Percentiles rank a stretch among this genome's conserved stretches.
Conservation (phyloP, 2,888 invertebrate genomes). For the Germaria angustata region DNA sequence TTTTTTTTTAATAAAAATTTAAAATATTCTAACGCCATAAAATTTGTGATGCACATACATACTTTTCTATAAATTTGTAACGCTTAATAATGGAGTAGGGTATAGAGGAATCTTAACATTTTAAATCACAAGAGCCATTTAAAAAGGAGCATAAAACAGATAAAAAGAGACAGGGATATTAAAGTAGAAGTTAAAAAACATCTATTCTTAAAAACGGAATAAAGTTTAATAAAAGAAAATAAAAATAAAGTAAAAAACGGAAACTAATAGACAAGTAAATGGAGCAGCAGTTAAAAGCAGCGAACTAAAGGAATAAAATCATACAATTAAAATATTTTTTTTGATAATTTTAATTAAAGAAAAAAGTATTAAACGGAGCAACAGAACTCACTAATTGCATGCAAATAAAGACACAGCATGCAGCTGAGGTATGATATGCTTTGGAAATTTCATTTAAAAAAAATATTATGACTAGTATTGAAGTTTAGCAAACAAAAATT, state of each 20-base stretch:
- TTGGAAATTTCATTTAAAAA: too few relatives aligned
- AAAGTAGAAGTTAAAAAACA: constrained; percentile 38
- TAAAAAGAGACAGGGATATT: constrained; percentile 5
- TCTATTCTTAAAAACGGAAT: constrained; percentile 20
- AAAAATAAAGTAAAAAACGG: neutral
- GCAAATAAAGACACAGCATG: too few relatives aligned
- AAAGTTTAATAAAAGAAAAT: constrained; percentile 11
- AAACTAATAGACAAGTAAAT: constrained; percentile 49
- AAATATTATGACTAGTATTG: too few relatives aligned
- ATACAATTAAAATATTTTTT: neutral
- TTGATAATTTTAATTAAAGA: too few relatives aligned
- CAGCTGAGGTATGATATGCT: too few relatives aligned
- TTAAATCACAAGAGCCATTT: constrained; percentile 23
- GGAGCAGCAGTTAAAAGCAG: constrained; percentile 36
- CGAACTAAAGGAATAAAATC: neutral
- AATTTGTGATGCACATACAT: too few relatives aligned
- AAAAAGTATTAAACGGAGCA: too few relatives aligned
- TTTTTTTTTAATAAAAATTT: too few relatives aligned
- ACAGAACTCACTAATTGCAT: too few relatives aligned
- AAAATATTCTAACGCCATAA: too few relatives aligned
- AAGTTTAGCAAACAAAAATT: too few relatives aligned
- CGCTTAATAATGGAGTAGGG: neutral
- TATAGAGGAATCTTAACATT: neutral
- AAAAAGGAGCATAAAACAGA: neutral
- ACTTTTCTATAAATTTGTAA: too few relatives aligned